A percentile compares a stretch with the other conserved stretches of the same genome.
These are phyloP conservation scores for Himalopsyche japonica DNA, from an alignment of 2,888 invertebrate genomes.

Conservation along the genomic window DNA sequence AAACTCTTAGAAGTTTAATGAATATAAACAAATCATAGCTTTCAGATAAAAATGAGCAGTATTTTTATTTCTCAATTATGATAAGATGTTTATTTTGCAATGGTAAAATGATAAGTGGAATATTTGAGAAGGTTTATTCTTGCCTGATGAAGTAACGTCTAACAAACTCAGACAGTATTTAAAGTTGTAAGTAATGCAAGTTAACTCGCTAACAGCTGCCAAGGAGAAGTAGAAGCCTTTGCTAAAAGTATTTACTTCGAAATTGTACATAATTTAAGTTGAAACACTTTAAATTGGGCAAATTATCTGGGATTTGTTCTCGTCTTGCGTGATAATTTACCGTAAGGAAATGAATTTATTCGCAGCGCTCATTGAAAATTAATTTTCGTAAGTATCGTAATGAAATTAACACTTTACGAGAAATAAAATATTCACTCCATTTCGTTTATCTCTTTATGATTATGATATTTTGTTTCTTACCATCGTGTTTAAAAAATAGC, in stretches of 20 bases:
- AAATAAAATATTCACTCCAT: too few relatives aligned
- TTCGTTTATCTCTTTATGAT: too few relatives aligned
- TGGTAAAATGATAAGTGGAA: background rate
- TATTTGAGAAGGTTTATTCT: background rate
- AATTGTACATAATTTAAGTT: constrained; percentile 23
- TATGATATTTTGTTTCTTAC: too few relatives aligned
- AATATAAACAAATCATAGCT: too few relatives aligned
- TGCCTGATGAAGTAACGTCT: constrained; percentile 17
- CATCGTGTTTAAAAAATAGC: too few relatives aligned
- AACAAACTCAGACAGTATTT: constrained; percentile 28
- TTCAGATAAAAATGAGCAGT: too few relatives aligned
- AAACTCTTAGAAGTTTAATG: too few relatives aligned
- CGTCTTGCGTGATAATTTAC: background rate
- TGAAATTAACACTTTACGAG: too few relatives aligned
- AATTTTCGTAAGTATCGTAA: too few relatives aligned
- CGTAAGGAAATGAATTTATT: background rate
- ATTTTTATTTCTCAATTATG: too few relatives aligned
- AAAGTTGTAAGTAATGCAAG: constrained; percentile 32
- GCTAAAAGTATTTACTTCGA: constrained; percentile 27
- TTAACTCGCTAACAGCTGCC: constrained; percentile 34
- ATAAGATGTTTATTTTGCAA: background rate
- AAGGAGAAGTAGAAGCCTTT: constrained; percentile 18
- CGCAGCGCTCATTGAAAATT: background rate
- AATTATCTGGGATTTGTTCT: constrained; percentile 23
- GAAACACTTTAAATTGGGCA: constrained; percentile 30